phyloP scores from a whole-genome alignment of 2,888 invertebrate species.

The Prostheceraeus crozeri region DNA sequence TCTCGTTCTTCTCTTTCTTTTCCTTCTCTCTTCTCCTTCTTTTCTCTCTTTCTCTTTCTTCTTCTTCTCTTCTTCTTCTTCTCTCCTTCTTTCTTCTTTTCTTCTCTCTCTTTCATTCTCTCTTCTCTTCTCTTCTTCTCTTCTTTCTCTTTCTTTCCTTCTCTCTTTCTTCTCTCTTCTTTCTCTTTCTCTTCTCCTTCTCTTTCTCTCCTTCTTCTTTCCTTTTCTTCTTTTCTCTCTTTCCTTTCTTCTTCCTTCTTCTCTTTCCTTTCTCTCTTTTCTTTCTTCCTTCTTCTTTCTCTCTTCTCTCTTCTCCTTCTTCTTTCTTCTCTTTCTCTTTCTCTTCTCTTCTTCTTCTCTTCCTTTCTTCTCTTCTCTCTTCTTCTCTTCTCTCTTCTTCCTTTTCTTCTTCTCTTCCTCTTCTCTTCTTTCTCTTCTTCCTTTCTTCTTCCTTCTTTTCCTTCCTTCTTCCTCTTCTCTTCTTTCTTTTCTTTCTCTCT shows the following conservation, averaged over 20 bases:
- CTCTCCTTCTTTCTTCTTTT: no score
- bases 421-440: slow-evolving; percentile 8
- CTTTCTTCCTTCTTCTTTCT: slow-evolving; percentile 8
- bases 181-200: not conserved
- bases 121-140: slow-evolving; percentile 30
- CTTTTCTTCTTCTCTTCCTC: slow-evolving; percentile 8
- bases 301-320: slow-evolving; percentile 15
- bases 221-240: not conserved
- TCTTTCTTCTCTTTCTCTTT: slow-evolving; percentile 1
- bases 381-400: not conserved
- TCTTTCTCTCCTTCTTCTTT: slow-evolving; percentile 16
- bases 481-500: slow-evolving; percentile 2
- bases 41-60: slow-evolving; percentile 4
- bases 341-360: slow-evolving; percentile 9
- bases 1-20: not conserved
- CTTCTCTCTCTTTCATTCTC: not conserved
- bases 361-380: no score
- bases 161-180: slow-evolving; percentile 20
- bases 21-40: slow-evolving; percentile 1
- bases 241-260: not conserved
- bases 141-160: not conserved
- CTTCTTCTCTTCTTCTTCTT: slow-evolving; percentile 1
- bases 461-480: slow-evolving; percentile 1
- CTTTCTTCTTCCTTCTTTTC: no score
- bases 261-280: not conserved